phyloP scores from a whole-genome alignment of 2,888 invertebrate species.

The Drosophila mayaguana region DNA sequence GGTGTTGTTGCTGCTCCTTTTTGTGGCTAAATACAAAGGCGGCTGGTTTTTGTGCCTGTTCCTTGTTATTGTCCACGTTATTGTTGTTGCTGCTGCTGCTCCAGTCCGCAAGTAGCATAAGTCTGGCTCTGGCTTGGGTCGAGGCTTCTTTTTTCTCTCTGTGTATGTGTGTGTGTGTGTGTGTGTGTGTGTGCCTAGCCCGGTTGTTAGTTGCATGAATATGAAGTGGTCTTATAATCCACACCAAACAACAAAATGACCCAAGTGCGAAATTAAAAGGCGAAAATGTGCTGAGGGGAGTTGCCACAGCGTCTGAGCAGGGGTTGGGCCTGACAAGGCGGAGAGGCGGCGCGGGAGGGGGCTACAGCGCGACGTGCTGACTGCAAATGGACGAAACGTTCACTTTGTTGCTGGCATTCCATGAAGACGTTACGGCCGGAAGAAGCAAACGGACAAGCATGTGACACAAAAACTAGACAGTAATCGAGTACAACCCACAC shows the following conservation, averaged over 20 bases:
- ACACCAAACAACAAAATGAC: constrained; percentile 82
- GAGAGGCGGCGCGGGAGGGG: neutral
- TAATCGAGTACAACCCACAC: constrained; percentile 8
- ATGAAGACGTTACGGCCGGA: constrained; percentile 56
- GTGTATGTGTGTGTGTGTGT: neutral
- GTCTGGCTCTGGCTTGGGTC: constrained; percentile 43
- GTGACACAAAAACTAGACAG: constrained; percentile 34
- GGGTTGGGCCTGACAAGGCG: neutral
- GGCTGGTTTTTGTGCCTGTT: constrained; percentile 67
- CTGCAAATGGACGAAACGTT: constrained; percentile 55
- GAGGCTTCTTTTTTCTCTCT: constrained; percentile 17
- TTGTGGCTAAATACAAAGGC: constrained; percentile 79
- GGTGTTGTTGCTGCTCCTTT: constrained; percentile 53
- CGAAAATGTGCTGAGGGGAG: constrained; percentile 70
- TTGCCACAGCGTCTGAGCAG: constrained; percentile 18
- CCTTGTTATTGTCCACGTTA: constrained; percentile 47
- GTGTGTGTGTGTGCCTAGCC: constrained; percentile 30
- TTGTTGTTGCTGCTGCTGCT: constrained; percentile 33
- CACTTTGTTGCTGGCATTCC: constrained; percentile 42
- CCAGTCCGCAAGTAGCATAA: constrained; percentile 63
- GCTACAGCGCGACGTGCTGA: constrained; percentile 53
- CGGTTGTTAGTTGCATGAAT: constrained; percentile 82
- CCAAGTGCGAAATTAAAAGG: constrained; percentile 82
- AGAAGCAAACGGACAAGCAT: constrained; percentile 23
- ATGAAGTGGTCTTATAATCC: constrained; percentile 83